Base-by-base conservation (phyloP, 1,140 invertebrate genomes). In the Aphelenchoides fujianensis region DNA sequence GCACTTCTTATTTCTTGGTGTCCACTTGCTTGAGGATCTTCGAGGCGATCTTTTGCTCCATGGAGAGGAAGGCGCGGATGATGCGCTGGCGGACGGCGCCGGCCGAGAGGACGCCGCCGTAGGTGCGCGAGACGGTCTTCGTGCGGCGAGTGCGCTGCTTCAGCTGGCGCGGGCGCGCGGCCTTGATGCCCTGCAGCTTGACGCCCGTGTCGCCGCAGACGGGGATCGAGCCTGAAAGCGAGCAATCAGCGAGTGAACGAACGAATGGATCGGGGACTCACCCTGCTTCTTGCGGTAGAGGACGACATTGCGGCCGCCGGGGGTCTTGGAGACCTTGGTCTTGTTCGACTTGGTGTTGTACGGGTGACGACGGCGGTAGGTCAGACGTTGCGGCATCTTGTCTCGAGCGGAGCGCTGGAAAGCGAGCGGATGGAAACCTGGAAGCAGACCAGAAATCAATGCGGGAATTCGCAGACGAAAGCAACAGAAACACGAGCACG, bases 261-360 rank as follows among this genome's bases (percentile, higher is more conserved):
- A n/a, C n/a, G n/a, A n/a, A n/a, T 57, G 64, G 64, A 16, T 19
- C 28, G 19, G 5, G 5, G 5, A 19, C 53, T 75, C 70, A 86
- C 93, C 94, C 37, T 91, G 89, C 86, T 98, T 98, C 87, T 98
- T 97, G 27, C 93, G 89, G 87, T 98, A 98, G 79, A 97, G 92
- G 85, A 97, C 97, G 0, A 97, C 94, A 73, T 97, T 87, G 85
- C 92, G 91, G 71, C 95, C 95, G 87, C 95, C 95, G 81, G 94
- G 93, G 85, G 94, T 96, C 80, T 93, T 90, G 12, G 66, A 96
- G 92, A 95, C 91, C 87, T 91, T 90, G 86, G 92, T 90, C 85
- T 91, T 91, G 88, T 97, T 97, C 77, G 93, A 96, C 85, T 92
- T 92, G 79, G 95, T 97, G 87, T 97, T 97, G 88, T 97, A 98